These are phyloP conservation scores for Drosophila kambysellisi DNA, from an alignment of 2,888 invertebrate species.

Conservation along the genomic window DNA sequence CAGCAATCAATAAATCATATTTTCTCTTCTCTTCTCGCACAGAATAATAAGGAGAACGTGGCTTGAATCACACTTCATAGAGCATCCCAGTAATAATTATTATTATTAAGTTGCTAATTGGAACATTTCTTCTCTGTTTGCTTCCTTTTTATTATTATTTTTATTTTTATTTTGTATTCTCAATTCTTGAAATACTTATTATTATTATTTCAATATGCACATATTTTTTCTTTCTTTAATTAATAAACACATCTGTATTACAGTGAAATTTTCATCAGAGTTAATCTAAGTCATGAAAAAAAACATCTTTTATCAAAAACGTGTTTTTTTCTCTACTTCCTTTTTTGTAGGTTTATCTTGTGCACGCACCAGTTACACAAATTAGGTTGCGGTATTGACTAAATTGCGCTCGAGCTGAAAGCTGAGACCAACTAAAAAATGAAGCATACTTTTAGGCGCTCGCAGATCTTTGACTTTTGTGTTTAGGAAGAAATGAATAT, in stretches of 20 bases:
- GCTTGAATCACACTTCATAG: conserved; percentile 34
- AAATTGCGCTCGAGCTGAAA: neutral
- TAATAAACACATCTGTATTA: conserved; percentile 50
- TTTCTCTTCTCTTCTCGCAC: conserved; percentile 15
- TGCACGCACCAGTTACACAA: neutral
- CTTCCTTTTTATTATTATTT: conserved; percentile 27
- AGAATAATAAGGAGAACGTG: conserved; percentile 80
- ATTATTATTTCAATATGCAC: conserved; percentile 47
- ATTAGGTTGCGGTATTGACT: neutral
- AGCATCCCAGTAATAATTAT: conserved; percentile 32
- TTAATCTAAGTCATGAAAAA: neutral
- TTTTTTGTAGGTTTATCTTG: neutral
- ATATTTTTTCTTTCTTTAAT: conserved; percentile 32
- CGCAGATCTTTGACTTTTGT: neutral
- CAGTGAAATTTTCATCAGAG: conserved; percentile 12
- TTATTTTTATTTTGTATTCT: conserved; percentile 11
- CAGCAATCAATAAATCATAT: conserved; percentile 12
- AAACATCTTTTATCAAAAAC: neutral
- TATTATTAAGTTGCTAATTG: conserved; percentile 30
- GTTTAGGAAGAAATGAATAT: no score
- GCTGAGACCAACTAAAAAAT: neutral
- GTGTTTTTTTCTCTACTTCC: neutral
- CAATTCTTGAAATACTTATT: conserved; percentile 34
- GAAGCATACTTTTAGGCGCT: neutral
- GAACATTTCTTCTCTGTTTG: conserved; percentile 26